These are phyloP conservation scores for Pogoniulus pusillus DNA, from an alignment of 2,797 vertebrate genomes.

Conservation along the genomic window DNA sequence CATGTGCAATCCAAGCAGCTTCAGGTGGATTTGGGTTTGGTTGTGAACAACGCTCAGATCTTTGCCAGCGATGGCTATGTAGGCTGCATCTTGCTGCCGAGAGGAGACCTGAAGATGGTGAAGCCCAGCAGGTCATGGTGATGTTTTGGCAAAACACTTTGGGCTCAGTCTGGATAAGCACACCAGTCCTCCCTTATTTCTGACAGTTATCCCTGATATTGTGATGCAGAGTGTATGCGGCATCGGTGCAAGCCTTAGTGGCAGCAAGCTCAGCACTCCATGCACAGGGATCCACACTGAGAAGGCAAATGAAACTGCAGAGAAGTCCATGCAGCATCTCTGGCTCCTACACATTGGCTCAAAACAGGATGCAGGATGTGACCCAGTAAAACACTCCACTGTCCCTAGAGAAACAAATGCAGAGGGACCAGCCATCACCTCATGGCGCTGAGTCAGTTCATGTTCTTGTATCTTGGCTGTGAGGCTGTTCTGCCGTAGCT, in stretches of 20 bases:
- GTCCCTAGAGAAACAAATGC: background rate
- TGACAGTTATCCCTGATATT: rapidly evolving
- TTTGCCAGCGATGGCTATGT: rapidly evolving
- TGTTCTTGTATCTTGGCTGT: background rate
- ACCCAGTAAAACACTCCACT: background rate
- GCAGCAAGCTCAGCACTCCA: background rate
- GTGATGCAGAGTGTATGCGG: background rate
- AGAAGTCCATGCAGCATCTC: background rate
- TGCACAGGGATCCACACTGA: rapidly evolving
- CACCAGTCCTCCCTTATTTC: background rate
- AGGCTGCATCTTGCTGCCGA: background rate
- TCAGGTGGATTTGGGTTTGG: background rate
- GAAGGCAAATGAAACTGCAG: background rate
- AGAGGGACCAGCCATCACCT: background rate
- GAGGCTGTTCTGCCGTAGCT: background rate
- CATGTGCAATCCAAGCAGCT: rapidly evolving
- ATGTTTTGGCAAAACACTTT: background rate
- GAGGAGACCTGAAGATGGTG: background rate
- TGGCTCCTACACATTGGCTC: background rate
- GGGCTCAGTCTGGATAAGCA: background rate
- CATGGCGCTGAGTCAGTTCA: rapidly evolving
- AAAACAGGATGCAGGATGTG: background rate
- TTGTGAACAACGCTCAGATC: background rate
- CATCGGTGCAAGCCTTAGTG: background rate
- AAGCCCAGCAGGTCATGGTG: background rate